Conservation (phyloP, 2,888 invertebrate species). For the Diarsia dahlii region DNA sequence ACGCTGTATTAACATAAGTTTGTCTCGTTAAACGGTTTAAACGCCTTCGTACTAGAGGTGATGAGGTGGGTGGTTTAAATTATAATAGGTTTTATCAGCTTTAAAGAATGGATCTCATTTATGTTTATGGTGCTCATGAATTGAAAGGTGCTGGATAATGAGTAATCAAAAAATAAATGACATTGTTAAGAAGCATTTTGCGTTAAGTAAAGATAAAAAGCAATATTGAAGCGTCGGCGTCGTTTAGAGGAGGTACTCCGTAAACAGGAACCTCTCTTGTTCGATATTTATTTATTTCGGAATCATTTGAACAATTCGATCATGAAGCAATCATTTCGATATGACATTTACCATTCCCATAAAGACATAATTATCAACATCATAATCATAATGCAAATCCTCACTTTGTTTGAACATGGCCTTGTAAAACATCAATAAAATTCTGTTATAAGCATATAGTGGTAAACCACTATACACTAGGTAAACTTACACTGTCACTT, state of each 20-base stretch:
- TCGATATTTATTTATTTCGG: neutral
- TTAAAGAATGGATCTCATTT: constrained; percentile 35
- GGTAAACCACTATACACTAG: no score
- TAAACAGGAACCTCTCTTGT: neutral
- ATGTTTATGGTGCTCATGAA: constrained; percentile 31
- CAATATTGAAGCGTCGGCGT: neutral
- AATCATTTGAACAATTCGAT: neutral
- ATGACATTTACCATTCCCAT: neutral
- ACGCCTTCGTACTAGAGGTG: constrained; percentile 19
- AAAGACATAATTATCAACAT: no score
- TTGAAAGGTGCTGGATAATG: constrained; percentile 21
- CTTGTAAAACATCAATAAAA: no score
- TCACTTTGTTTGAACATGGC: neutral
- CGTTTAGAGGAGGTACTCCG: neutral
- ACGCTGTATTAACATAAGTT: constrained; percentile 39
- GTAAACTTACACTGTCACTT: no score
- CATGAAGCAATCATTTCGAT: neutral
- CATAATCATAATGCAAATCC: neutral
- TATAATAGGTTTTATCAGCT: constrained; percentile 36
- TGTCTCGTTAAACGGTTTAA: constrained; percentile 28
- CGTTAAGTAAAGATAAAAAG: neutral
- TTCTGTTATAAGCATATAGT: no score
- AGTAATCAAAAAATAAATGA: constrained; percentile 11
- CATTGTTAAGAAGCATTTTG: constrained; percentile 1
- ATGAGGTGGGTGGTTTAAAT: constrained; percentile 36